These are phyloP conservation scores for Aelia acuminata DNA, from an alignment of 2,888 invertebrate genomes.

Conservation along the genomic window DNA sequence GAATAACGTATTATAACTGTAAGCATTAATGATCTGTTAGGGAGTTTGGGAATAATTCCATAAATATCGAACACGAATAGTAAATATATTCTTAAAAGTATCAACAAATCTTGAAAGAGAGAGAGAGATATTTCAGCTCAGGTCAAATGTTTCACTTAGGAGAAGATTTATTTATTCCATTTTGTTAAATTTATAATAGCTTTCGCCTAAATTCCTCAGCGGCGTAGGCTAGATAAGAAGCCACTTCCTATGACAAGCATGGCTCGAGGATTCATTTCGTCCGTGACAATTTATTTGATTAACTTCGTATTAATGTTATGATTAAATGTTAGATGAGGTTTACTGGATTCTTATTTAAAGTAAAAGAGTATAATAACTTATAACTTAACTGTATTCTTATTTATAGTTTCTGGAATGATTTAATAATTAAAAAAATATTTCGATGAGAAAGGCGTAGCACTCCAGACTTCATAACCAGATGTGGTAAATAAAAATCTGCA, in stretches of 20 bases:
- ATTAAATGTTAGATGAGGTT: background rate
- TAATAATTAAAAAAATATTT: no score
- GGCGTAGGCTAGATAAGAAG: background rate
- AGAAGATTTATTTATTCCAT: conserved; percentile 14
- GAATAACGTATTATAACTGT: no score
- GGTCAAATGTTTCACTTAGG: background rate
- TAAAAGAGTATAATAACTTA: no score
- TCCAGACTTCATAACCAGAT: no score
- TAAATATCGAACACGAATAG: background rate
- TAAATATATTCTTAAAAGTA: background rate
- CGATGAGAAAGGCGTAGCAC: no score
- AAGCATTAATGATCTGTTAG: no score
- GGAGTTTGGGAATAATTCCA: no score
- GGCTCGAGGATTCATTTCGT: background rate
- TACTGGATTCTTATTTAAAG: no score
- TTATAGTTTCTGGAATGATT: no score
- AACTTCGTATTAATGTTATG: background rate
- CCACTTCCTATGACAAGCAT: background rate
- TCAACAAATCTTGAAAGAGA: background rate
- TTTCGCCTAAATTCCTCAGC: background rate
- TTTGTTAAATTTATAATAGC: background rate
- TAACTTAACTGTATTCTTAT: no score
- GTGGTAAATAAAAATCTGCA: no score
- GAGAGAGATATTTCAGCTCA: background rate
- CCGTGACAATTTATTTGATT: background rate